Evolutionary conservation across 2,797 vertebrate genomes (phyloP).

Genomic region (Protonibea diacanthus): DNA sequence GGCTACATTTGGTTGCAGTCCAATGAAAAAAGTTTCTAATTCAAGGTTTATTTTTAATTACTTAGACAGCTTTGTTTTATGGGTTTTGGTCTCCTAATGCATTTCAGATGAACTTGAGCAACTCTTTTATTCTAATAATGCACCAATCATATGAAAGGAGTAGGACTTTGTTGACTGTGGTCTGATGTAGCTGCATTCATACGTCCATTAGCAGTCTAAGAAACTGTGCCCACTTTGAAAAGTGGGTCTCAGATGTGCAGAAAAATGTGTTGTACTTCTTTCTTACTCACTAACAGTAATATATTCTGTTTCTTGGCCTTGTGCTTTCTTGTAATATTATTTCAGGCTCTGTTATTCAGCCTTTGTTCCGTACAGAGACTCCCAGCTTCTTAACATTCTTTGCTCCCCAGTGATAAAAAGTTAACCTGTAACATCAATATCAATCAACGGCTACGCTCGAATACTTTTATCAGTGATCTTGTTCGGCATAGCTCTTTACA

Average conservation of each 20-base stretch:
- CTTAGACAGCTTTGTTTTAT: constrained; percentile 40
- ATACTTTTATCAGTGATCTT: constrained; percentile 13
- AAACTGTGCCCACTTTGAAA: constrained; percentile 39
- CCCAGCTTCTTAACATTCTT: constrained; percentile 37
- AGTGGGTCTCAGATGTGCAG: constrained; percentile 25
- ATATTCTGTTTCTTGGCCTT: constrained; percentile 51
- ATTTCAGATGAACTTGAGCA: constrained; percentile 44
- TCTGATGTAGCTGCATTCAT: constrained; percentile 53
- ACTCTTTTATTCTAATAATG: constrained; percentile 41
- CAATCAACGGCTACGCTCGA: constrained; percentile 1
- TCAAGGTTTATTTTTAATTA: constrained; percentile 62
- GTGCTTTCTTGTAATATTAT: constrained; percentile 53
- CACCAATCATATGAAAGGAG: constrained; percentile 38
- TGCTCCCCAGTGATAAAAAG: constrained; percentile 16
- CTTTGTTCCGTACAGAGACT: constrained; percentile 3
- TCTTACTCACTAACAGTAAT: constrained; percentile 25
- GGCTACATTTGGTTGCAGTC: constrained; percentile 20
- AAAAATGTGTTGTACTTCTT: constrained; percentile 33
- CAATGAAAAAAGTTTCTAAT: constrained; percentile 32
- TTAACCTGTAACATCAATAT: constrained; percentile 40
- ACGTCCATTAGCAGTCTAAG: constrained; percentile 62
- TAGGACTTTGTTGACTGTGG: constrained; percentile 22
- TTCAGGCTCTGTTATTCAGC: constrained; percentile 35
- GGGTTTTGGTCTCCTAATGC: constrained; percentile 40
- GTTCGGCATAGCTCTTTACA: constrained; percentile 11